phyloP scores from a whole-genome alignment of 2,113 vertebrate species.

The human (Homo sapiens) region DNA sequence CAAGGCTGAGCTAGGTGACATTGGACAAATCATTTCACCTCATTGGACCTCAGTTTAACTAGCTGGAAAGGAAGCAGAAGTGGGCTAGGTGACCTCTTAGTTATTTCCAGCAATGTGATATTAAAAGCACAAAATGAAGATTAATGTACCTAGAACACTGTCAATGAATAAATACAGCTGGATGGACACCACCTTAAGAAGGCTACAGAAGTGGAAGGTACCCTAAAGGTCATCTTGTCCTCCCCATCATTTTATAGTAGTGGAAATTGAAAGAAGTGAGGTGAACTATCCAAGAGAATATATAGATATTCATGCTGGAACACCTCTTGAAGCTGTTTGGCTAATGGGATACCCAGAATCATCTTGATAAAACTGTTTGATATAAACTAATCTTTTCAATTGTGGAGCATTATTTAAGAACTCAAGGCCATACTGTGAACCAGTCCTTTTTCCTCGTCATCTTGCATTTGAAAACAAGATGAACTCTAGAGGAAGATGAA shows the following conservation, averaged over 20 bases:
- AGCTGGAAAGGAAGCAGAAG: not conserved
- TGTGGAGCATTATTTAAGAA: not conserved
- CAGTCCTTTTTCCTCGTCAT: not conserved
- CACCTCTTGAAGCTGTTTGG: conserved; percentile 66
- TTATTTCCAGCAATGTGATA: not conserved
- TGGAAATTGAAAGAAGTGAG: not conserved
- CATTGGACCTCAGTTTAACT: not conserved
- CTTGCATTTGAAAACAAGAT: conserved; percentile 38
- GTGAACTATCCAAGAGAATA: not conserved
- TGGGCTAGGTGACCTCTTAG: not conserved
- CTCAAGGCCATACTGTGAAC: not conserved
- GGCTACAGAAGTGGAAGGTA: not conserved
- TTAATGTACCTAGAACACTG: not conserved
- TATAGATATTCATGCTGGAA: conserved; percentile 54
- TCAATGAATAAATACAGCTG: not conserved
- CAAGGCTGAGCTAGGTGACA: not conserved
- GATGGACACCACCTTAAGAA: not conserved
- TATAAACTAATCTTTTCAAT: not conserved
- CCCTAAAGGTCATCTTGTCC: not conserved
- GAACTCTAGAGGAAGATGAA: conserved; percentile 17
- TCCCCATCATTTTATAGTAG: not conserved
- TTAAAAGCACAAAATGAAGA: not conserved
- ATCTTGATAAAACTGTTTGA: conserved; percentile 70
- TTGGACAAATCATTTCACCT: not conserved
- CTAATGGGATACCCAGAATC: conserved; percentile 72